Percentiles rank a stretch among this genome's conserved stretches.
Evolutionary conservation across 37 sponge, comb jelly and placozoan genomes (phyloP).

Genomic region (Dysidea cf. avara): DNA sequence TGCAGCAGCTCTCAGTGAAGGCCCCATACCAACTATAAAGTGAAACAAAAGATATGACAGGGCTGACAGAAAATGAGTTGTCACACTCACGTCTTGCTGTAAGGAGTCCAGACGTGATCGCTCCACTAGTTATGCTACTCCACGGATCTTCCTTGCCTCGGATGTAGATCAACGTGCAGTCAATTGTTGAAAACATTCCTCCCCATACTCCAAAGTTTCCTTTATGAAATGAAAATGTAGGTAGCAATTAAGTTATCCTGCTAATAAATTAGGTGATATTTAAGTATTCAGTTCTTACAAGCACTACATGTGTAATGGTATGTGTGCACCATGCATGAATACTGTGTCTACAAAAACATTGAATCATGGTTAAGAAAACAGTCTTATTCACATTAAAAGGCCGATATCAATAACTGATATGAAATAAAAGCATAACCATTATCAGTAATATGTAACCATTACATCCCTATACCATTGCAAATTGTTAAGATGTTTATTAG

Average conservation of each 20-base stretch:
- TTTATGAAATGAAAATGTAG: not conserved
- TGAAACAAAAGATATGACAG: not conserved
- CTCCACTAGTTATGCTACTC: slow-evolving; percentile 92
- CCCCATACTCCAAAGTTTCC: slow-evolving; percentile 91
- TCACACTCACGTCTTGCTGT: slow-evolving; percentile 66
- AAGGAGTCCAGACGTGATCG: slow-evolving; percentile 83
- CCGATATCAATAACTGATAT: not conserved
- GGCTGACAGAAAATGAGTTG: not conserved
- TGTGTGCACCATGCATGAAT: not conserved
- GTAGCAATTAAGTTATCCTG: not conserved
- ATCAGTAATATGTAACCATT: too few species aligned
- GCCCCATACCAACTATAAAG: slow-evolving; percentile 12
- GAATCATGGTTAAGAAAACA: too few species aligned
- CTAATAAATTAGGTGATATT: not conserved
- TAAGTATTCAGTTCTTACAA: not conserved
- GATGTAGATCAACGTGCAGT: slow-evolving; percentile 83
- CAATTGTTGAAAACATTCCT: slow-evolving; percentile 81
- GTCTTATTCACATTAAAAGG: not conserved
- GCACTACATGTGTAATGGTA: not conserved
- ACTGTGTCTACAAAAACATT: not conserved
- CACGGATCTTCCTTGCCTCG: slow-evolving; percentile 94
- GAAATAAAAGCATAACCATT: too few species aligned
- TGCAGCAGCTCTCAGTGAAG: slow-evolving; percentile 41
- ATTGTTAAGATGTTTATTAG: too few species aligned
- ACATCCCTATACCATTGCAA: too few species aligned